Conservation (phyloP, 2,797 vertebrate species). For the Halcyon leucocephala region DNA sequence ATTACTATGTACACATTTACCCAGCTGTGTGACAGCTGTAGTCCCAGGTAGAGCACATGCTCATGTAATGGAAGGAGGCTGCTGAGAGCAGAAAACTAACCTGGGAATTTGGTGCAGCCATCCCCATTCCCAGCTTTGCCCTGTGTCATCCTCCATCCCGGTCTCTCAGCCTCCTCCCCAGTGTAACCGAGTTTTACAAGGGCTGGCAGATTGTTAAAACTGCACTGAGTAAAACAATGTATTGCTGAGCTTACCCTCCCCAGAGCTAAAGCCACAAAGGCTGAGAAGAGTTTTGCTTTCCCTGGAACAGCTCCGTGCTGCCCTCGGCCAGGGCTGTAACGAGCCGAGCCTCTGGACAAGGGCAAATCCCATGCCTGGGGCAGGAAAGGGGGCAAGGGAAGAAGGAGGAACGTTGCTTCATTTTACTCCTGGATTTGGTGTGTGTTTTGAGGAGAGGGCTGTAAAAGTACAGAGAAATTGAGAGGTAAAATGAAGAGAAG, state of each 20-base stretch:
- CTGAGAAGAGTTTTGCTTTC: not conserved
- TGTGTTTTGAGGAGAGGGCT: not conserved
- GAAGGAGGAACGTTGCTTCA: fast-evolving
- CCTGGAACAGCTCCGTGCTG: not conserved
- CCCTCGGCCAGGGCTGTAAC: fast-evolving
- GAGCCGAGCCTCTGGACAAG: not conserved
- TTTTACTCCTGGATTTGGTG: not conserved
- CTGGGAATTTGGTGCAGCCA: fast-evolving
- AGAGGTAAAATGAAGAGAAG: not conserved
- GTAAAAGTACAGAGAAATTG: not conserved
- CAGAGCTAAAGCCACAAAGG: not conserved
- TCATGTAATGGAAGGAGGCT: not conserved
- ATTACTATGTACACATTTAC: not conserved
- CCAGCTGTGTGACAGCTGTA: not conserved
- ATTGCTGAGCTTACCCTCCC: not conserved
- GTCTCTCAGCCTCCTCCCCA: not conserved
- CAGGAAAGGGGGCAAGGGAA: not conserved
- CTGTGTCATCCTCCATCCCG: not conserved
- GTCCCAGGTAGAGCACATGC: not conserved
- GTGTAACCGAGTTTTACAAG: not conserved
- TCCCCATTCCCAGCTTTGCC: not conserved
- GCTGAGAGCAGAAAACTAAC: not conserved
- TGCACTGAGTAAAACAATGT: not conserved
- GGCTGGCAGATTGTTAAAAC: fast-evolving
- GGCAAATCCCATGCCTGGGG: not conserved